These are phyloP conservation scores for Nezara viridula DNA, from an alignment of 2,888 invertebrate species.

Conservation along the genomic window DNA sequence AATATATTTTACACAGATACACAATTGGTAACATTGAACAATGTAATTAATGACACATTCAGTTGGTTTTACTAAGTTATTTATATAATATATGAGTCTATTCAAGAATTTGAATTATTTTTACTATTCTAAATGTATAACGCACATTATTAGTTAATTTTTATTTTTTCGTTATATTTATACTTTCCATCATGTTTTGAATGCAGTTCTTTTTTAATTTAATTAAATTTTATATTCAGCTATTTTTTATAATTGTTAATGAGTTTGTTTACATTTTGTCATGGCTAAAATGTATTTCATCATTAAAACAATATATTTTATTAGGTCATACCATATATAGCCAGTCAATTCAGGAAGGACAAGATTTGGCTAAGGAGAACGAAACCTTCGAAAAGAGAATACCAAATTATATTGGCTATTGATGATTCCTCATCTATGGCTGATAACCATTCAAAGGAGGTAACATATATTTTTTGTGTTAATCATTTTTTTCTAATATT, in stretches of 20 bases:
- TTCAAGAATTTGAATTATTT: too few species aligned
- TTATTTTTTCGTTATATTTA: background rate
- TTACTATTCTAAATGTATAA: too few species aligned
- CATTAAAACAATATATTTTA: conserved; percentile 51
- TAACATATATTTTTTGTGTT: conserved; percentile 61
- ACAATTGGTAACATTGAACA: background rate
- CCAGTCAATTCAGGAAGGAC: conserved; percentile 98
- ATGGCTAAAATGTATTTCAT: too few species aligned
- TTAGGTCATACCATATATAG: conserved; percentile 96
- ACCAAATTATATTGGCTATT: conserved; percentile 95
- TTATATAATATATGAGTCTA: too few species aligned
- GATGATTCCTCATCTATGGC: conserved; percentile 96
- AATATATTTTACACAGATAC: background rate
- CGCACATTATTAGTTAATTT: too few species aligned
- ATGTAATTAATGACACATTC: background rate
- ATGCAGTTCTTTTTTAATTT: too few species aligned
- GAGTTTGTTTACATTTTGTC: too few species aligned
- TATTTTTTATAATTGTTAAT: too few species aligned
- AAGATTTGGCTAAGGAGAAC: conserved; percentile 98
- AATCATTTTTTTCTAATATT: background rate
- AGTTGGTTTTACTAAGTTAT: background rate
- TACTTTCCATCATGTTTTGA: too few species aligned
- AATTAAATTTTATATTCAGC: too few species aligned
- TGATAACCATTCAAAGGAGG: conserved; percentile 85
- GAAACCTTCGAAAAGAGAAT: conserved; percentile 94